Conservation (phyloP, 2,888 invertebrate species). For the Thalpophila matura region DNA sequence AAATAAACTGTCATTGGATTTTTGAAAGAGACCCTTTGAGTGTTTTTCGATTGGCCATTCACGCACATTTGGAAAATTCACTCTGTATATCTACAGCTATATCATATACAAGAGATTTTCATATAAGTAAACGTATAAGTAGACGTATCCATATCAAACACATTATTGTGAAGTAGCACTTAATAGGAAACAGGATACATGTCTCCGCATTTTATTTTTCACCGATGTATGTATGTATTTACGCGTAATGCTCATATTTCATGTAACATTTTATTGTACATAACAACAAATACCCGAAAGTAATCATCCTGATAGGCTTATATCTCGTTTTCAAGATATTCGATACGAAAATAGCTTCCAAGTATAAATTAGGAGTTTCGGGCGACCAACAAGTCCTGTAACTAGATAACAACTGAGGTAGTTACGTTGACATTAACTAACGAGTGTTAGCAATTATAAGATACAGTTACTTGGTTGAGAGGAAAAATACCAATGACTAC, state of each 20-base stretch:
- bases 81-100: too few species aligned
- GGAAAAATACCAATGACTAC: conserved; percentile 16
- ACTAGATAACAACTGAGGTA: conserved; percentile 36
- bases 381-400: conserved; percentile 26
- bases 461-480: conserved; percentile 27
- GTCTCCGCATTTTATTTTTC: not conserved
- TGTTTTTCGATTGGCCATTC: too few species aligned
- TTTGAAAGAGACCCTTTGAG: too few species aligned
- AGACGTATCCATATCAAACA: conserved; percentile 21
- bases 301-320: conserved; percentile 18
- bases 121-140: too few species aligned
- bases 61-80: too few species aligned
- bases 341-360: conserved; percentile 33
- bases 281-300: not conserved
- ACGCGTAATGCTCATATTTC: not conserved
- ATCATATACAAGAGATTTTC: too few species aligned
- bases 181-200: conserved; percentile 13
- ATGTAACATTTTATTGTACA: not conserved
- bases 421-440: conserved; percentile 43
- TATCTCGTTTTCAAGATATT: conserved; percentile 19
- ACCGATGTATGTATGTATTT: not conserved
- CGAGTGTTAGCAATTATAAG: conserved; percentile 22
- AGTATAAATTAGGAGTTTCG: conserved; percentile 46
- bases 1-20: too few species aligned
- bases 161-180: conserved; percentile 25